phyloP scores from a whole-genome alignment of 2,888 invertebrate genomes.

The Cryptophagus acutangulus region DNA sequence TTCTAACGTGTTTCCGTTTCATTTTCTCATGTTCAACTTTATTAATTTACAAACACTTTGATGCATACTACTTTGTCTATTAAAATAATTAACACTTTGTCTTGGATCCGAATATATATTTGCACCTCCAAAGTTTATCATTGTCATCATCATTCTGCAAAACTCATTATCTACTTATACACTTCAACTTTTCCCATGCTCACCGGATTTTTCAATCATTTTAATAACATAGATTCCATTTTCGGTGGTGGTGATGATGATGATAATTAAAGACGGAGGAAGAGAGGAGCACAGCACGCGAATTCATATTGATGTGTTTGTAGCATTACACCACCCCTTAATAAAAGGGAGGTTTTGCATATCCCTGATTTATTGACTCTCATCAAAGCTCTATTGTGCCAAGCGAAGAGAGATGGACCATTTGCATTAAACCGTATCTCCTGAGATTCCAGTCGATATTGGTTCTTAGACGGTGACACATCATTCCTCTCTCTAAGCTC shows the following conservation, averaged over 20 bases:
- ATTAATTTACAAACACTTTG: conserved; percentile 17
- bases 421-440: conserved; percentile 45
- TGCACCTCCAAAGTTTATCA: background rate
- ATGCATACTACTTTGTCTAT: conserved; percentile 13
- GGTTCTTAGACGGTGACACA: conserved; percentile 33
- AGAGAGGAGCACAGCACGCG: too few relatives aligned
- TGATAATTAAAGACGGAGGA: background rate
- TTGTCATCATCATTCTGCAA: too few relatives aligned
- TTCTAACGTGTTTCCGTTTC: conserved; percentile 29
- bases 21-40: conserved; percentile 25
- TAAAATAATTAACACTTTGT: conserved; percentile 7
- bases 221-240: too few relatives aligned
- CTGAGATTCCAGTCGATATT: conserved; percentile 35
- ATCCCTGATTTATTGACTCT: conserved; percentile 56
- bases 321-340: conserved; percentile 39
- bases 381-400: conserved; percentile 52
- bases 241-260: too few relatives aligned
- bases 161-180: too few relatives aligned
- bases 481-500: conserved; percentile 25
- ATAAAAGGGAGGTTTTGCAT: conserved; percentile 47
- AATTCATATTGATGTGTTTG: conserved; percentile 34
- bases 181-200: too few relatives aligned
- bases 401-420: conserved; percentile 45
- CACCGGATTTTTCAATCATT: too few relatives aligned
- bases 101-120: background rate